Percentiles rank a stretch among this genome's conserved stretches.
These are phyloP conservation scores for Elephas maximus DNA, from an alignment of 2,113 vertebrate species.

Conservation along the genomic window DNA sequence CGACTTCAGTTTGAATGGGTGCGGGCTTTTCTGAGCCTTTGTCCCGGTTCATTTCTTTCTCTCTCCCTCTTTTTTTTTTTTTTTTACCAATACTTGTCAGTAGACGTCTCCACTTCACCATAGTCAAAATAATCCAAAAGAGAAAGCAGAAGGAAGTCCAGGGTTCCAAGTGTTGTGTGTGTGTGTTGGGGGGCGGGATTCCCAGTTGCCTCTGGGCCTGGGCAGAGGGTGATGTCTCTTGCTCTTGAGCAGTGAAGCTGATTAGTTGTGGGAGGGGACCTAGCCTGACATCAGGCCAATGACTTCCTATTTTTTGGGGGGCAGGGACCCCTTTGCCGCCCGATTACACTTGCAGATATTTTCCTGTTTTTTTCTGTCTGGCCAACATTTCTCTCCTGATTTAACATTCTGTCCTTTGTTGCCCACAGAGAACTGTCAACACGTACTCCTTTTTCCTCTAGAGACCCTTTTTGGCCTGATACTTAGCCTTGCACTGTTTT, in stretches of 20 bases:
- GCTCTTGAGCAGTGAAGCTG: neutral
- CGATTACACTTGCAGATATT: conserved; percentile 69
- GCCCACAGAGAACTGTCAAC: neutral
- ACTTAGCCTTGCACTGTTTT: conserved; percentile 17
- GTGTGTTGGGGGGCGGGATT: neutral
- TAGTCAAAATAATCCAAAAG: neutral
- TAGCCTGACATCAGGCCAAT: neutral
- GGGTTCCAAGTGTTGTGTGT: neutral
- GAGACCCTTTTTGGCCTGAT: conserved; percentile 41
- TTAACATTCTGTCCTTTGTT: conserved; percentile 67
- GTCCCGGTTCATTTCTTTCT: neutral
- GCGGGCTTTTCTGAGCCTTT: neutral
- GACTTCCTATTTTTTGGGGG: conserved; percentile 56
- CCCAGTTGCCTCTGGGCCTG: neutral
- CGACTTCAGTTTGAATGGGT: neutral
- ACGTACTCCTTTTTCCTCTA: neutral
- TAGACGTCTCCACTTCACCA: neutral
- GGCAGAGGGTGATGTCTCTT: neutral
- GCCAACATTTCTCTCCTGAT: conserved; percentile 41
- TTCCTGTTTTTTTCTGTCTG: neutral
- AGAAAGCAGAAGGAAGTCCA: neutral
- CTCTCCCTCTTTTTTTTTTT: neutral
- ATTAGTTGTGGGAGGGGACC: neutral
- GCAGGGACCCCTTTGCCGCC: conserved; percentile 17
- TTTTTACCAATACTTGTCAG: neutral